phyloP scores from a whole-genome alignment of 2,797 vertebrate species.

The Pyrocephalus nanus region DNA sequence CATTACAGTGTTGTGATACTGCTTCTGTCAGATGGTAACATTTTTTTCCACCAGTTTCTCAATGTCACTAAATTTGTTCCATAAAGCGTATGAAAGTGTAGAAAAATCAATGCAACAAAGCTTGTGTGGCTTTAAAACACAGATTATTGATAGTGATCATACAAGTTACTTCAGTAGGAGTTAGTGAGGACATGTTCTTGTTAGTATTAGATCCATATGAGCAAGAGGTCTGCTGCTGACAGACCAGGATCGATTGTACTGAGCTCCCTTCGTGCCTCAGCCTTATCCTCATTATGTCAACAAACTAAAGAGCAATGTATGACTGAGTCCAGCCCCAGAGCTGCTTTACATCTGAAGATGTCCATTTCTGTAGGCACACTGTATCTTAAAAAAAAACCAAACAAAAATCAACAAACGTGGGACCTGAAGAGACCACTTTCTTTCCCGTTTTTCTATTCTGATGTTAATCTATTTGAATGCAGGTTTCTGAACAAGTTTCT shows the following conservation, averaged over 20 bases:
- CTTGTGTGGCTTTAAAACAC: background rate
- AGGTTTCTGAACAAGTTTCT: background rate
- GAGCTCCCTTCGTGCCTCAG: background rate
- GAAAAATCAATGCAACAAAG: background rate
- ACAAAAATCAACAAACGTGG: background rate
- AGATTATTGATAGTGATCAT: background rate
- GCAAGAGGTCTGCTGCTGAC: background rate
- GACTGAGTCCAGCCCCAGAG: background rate
- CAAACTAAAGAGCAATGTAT: background rate
- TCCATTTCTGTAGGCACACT: background rate
- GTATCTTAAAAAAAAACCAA: background rate
- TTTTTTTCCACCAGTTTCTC: background rate
- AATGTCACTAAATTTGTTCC: background rate
- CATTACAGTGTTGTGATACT: background rate
- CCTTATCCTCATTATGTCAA: background rate
- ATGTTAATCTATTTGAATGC: background rate
- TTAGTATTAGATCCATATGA: background rate
- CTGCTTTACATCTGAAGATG: background rate
- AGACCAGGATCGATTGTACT: background rate
- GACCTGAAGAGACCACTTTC: background rate
- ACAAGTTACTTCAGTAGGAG: background rate
- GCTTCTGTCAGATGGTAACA: background rate
- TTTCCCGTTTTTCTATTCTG: background rate
- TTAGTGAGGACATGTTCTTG: background rate
- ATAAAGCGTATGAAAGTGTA: background rate